Conservation (phyloP, 35 echinoderm and acorn worm genomes). For the Apostichopus parvimensis region DNA sequence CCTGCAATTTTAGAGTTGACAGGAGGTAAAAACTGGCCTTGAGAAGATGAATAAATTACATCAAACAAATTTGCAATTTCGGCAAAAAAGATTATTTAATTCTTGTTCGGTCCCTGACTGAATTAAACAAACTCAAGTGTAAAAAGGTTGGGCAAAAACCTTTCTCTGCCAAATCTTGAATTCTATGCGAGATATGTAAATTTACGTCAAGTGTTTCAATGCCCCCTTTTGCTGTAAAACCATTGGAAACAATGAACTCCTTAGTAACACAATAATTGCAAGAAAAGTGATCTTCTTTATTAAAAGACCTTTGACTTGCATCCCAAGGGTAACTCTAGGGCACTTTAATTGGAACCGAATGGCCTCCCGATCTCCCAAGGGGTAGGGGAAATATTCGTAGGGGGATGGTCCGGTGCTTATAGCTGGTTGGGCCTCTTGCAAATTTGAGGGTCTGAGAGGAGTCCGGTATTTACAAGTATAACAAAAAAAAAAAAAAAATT, state of each 20-base stretch:
- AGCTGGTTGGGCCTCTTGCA: conserved; percentile 12
- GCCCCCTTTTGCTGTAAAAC: background rate
- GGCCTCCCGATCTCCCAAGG: conserved; percentile 3
- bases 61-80: background rate
- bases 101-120: background rate
- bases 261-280: conserved; percentile 22
- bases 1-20: background rate
- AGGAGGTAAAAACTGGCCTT: background rate
- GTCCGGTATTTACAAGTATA: background rate
- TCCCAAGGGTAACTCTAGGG: conserved; percentile 1
- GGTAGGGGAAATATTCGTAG: conserved; percentile 3
- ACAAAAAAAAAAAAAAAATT: background rate
- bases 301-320: conserved; percentile 6
- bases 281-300: conserved; percentile 18
- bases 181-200: background rate
- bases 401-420: conserved; percentile 17
- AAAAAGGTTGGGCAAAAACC: background rate
- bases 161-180: background rate
- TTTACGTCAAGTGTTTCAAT: background rate
- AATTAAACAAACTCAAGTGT: background rate
- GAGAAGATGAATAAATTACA: background rate
- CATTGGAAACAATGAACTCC: background rate
- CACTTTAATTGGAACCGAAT: background rate
- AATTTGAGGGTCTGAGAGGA: conserved; percentile 24
- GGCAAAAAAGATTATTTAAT: no score